Conservation (phyloP, 1,140 invertebrate genomes). For the Leguminivora glycinivorella region DNA sequence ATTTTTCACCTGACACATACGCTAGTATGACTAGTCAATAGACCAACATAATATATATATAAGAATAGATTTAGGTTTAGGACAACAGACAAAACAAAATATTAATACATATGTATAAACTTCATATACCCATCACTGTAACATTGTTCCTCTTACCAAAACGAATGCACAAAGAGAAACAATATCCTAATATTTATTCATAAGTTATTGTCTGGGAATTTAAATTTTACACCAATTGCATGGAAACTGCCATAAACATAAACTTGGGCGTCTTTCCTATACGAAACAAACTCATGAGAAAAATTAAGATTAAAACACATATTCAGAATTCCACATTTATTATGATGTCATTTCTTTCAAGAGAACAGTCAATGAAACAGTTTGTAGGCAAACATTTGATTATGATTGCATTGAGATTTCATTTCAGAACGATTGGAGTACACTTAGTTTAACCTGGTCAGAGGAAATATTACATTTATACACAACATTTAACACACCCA, state of each 20-base stretch:
- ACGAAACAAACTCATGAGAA: neutral
- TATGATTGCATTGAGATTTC: neutral
- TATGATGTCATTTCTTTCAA: conserved; percentile 1
- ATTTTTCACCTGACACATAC: too few relatives aligned
- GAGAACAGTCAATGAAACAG: conserved; percentile 6
- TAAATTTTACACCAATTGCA: neutral
- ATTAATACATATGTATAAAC: too few relatives aligned
- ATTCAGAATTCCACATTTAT: conserved; percentile 11
- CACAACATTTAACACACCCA: conserved; percentile 27
- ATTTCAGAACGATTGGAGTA: neutral
- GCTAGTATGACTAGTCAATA: too few relatives aligned
- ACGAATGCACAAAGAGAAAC: neutral
- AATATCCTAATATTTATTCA: neutral
- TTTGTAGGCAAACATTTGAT: neutral
- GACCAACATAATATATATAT: too few relatives aligned
- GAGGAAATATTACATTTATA: conserved; percentile 20
- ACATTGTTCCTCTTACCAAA: neutral
- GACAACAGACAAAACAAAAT: too few relatives aligned
- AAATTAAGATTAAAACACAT: conserved; percentile 7
- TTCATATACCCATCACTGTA: neutral
- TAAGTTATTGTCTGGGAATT: neutral
- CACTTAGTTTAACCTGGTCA: conserved; percentile 8
- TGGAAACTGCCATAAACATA: neutral
- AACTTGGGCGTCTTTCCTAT: neutral
- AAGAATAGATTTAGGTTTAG: too few relatives aligned